These are phyloP conservation scores for Pseudoatta argentina DNA, from an alignment of 1,140 invertebrate genomes.

Conservation along the genomic window DNA sequence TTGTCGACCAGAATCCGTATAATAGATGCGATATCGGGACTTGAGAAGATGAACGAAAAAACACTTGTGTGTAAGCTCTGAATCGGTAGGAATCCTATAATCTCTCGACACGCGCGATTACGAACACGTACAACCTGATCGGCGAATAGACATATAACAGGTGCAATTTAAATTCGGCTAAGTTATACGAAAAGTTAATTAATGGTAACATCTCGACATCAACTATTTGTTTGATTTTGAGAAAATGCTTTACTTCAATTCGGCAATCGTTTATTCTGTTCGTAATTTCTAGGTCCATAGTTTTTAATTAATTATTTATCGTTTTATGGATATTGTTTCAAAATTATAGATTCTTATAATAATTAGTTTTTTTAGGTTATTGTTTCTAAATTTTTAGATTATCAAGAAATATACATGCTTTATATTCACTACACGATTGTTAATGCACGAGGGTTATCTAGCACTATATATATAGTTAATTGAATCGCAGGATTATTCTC, in stretches of 20 bases:
- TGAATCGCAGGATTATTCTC: conserved; percentile 11
- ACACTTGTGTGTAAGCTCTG: conserved; percentile 64
- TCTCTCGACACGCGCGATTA: conserved; percentile 79
- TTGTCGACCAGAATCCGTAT: conserved; percentile 35
- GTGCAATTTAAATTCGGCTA: conserved; percentile 80
- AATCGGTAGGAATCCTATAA: conserved; percentile 78
- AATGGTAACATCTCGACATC: conserved; percentile 62
- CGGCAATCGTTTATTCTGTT: background rate
- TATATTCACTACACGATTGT: background rate
- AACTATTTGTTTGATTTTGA: background rate
- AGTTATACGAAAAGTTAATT: conserved; percentile 79
- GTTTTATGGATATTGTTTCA: background rate
- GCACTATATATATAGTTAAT: background rate
- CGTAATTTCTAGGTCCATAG: background rate
- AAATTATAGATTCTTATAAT: background rate
- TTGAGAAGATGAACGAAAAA: conserved; percentile 40
- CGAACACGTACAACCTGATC: conserved; percentile 67
- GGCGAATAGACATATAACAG: conserved; percentile 73
- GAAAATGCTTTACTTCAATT: conserved; percentile 34
- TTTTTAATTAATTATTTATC: background rate
- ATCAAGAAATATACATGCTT: background rate
- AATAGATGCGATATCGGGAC: conserved; percentile 64
- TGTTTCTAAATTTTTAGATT: background rate
- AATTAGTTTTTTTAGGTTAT: background rate
- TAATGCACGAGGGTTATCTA: background rate